Percentiles rank a stretch among this genome's conserved stretches.
Evolutionary conservation across 2,113 vertebrate genomes (phyloP).

Genomic region (Hystrix cristata): DNA sequence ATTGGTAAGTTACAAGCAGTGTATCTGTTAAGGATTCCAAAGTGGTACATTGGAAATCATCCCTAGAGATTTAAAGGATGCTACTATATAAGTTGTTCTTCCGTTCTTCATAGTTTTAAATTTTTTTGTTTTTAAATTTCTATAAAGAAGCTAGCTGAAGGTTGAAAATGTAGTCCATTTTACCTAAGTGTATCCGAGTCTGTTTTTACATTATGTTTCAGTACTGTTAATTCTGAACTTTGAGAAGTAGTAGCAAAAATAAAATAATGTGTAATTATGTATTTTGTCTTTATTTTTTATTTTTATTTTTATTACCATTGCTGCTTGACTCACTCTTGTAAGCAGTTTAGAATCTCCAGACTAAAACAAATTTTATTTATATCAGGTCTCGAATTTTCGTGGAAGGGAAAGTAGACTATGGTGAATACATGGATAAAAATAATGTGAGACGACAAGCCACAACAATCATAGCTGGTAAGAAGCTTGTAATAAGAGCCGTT

Average conservation of each 20-base stretch:
- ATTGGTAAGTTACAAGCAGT: neutral
- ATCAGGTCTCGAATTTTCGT: constrained; percentile 93
- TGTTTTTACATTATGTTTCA: neutral
- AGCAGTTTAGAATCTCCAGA: neutral
- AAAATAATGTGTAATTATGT: neutral
- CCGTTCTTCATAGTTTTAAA: neutral
- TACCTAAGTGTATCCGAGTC: neutral
- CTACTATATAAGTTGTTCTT: neutral
- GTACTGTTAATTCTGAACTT: constrained; percentile 18
- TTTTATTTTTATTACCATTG: neutral
- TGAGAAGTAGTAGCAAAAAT: neutral
- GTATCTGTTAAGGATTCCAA: neutral
- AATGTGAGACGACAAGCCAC: constrained; percentile 97
- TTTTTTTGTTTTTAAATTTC: neutral
- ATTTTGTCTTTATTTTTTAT: neutral
- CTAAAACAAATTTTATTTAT: constrained; percentile 58
- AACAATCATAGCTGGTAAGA: constrained; percentile 96
- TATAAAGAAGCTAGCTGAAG: neutral
- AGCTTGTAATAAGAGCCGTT: neutral
- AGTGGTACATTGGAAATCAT: neutral
- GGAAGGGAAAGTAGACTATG: constrained; percentile 98
- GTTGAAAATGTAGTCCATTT: neutral
- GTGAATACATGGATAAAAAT: constrained; percentile 98
- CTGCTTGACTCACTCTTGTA: neutral
- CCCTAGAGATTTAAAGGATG: neutral